Evolutionary conservation across 2,113 vertebrate genomes (phyloP).

Genomic region (Salvelinus sp.): DNA sequence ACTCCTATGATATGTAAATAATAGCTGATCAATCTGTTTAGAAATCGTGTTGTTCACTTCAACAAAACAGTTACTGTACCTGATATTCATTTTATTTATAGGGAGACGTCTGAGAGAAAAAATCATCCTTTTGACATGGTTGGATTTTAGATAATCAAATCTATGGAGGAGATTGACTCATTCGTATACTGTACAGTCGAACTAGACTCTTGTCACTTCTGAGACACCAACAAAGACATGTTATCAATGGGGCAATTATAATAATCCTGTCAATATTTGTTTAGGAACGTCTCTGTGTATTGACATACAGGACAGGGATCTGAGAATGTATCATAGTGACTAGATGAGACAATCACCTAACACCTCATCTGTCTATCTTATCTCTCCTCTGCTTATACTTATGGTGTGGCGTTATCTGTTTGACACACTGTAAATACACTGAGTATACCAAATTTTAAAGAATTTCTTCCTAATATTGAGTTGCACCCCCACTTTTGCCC

Average conservation of each 20-base stretch:
- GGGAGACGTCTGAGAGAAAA: too few relatives aligned
- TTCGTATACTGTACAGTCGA: neutral
- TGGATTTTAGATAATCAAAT: too few relatives aligned
- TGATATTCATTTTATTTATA: too few relatives aligned
- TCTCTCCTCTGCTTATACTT: conserved; percentile 26
- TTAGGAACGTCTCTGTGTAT: conserved; percentile 28
- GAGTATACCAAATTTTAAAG: too few relatives aligned
- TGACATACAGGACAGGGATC: conserved; percentile 32
- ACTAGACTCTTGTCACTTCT: neutral
- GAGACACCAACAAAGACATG: conserved; percentile 27
- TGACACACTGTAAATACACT: conserved; percentile 9
- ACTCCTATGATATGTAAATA: too few relatives aligned
- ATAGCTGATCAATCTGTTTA: too few relatives aligned
- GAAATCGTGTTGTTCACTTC: too few relatives aligned
- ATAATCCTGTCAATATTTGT: conserved; percentile 42
- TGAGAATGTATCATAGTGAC: conserved; percentile 39
- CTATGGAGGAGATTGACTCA: neutral
- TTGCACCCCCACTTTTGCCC: too few relatives aligned
- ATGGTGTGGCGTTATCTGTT: conserved; percentile 16
- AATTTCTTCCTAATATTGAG: too few relatives aligned
- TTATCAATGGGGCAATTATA: conserved; percentile 6
- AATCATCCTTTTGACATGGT: too few relatives aligned
- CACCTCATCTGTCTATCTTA: conserved; percentile 37
- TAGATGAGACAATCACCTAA: conserved; percentile 11
- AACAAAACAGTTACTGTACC: too few relatives aligned